Percentiles rank a stretch among this genome's conserved stretches.
These are phyloP conservation scores for Ophioninae sp. DNA, from an alignment of 2,888 invertebrate genomes.

Conservation along the genomic window DNA sequence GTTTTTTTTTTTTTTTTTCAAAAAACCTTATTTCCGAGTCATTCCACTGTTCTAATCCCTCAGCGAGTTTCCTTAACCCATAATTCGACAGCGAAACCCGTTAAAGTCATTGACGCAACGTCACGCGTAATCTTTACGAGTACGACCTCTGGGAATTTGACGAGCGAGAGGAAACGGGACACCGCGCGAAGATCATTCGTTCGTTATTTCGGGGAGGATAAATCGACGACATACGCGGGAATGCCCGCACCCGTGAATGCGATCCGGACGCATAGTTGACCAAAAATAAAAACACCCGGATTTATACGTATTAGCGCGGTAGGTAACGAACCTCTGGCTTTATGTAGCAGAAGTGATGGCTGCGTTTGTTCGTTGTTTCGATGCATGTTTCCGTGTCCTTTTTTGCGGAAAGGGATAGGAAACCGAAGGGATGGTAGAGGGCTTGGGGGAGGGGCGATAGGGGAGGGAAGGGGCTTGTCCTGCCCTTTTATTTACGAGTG, in stretches of 20 bases:
- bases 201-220: neutral
- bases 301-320: conserved; percentile 27
- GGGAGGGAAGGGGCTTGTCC: conserved; percentile 15
- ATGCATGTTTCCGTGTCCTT: conserved; percentile 74
- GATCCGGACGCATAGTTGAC: neutral
- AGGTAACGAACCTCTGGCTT: conserved; percentile 65
- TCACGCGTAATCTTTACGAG: conserved; percentile 11
- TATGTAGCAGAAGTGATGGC: conserved; percentile 81
- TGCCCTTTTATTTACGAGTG: conserved; percentile 79
- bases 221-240: conserved; percentile 16
- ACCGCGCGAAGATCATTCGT: conserved; percentile 25
- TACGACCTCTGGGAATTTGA: conserved; percentile 20
- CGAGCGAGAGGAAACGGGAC: conserved; percentile 9
- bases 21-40: too few relatives aligned
- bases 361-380: conserved; percentile 80
- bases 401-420: conserved; percentile 63
- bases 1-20: too few relatives aligned
- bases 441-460: neutral
- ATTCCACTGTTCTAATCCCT: too few relatives aligned
- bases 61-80: too few relatives aligned
- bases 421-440: neutral
- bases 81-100: too few relatives aligned
- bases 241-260: neutral
- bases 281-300: neutral
- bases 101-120: too few relatives aligned